phyloP scores from a whole-genome alignment of 53 echinoderm and acorn worm species.

The Patiria pectinifera region DNA sequence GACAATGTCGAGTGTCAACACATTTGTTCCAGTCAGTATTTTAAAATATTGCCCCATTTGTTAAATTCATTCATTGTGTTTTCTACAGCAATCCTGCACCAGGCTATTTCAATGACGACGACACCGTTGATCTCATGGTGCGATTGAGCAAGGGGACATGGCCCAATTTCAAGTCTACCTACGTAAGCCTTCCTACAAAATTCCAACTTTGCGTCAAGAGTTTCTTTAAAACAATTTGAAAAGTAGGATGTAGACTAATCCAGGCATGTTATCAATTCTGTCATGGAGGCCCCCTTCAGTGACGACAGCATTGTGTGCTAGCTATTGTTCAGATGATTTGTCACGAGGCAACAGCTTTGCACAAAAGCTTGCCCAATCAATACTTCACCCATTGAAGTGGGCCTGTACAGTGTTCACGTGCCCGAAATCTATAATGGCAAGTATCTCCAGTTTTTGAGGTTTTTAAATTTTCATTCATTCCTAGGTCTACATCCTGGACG shows the following conservation, averaged over 20 bases:
- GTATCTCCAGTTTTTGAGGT: not conserved
- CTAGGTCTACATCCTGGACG: constrained; percentile 74
- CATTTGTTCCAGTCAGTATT: no score
- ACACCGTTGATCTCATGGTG: constrained; percentile 73
- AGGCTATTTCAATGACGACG: constrained; percentile 83
- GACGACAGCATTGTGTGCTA: no score
- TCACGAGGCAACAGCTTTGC: no score
- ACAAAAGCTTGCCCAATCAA: no score
- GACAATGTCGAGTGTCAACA: no score
- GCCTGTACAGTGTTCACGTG: no score
- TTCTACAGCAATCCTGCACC: constrained; percentile 73
- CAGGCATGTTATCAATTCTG: no score
- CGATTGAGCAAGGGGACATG: constrained; percentile 57
- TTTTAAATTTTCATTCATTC: not conserved
- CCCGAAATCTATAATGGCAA: not conserved
- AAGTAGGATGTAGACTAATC: no score
- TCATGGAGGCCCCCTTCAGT: no score
- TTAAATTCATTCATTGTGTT: not conserved
- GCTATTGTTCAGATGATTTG: no score
- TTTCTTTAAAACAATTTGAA: not conserved
- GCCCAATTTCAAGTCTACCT: constrained; percentile 38
- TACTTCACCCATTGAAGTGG: no score
- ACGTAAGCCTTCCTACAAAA: constrained; percentile 51
- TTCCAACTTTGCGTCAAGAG: not conserved
- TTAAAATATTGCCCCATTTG: no score